Conservation (phyloP, 2,797 vertebrate genomes). For the Dendrocincla tyrannina region DNA sequence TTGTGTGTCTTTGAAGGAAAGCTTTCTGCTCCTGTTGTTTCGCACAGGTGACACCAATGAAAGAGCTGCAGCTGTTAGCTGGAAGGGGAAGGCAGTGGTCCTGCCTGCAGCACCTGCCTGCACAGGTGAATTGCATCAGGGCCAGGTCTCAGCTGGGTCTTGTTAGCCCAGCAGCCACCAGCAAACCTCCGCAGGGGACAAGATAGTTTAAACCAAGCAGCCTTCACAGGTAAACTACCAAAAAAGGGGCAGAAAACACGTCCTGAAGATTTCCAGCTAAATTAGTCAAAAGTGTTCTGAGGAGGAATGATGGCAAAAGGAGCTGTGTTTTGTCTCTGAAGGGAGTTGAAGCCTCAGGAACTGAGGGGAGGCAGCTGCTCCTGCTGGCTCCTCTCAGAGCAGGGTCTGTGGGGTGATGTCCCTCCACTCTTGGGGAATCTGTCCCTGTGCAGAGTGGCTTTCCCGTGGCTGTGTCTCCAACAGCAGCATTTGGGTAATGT, state of each 20-base stretch:
- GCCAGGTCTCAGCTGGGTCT: neutral
- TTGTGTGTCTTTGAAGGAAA: neutral
- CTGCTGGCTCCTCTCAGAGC: rapidly evolving
- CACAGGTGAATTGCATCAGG: neutral
- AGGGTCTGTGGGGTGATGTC: neutral
- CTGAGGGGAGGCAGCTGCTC: neutral
- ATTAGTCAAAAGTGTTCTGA: neutral
- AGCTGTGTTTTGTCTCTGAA: neutral
- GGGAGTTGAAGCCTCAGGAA: neutral
- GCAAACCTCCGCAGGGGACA: neutral
- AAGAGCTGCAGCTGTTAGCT: neutral
- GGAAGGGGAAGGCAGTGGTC: neutral
- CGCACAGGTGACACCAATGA: neutral
- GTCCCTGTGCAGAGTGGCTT: rapidly evolving
- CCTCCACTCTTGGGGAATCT: rapidly evolving
- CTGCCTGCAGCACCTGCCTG: neutral
- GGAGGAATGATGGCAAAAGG: neutral
- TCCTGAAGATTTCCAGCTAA: neutral
- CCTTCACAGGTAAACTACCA: neutral
- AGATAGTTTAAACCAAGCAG: neutral
- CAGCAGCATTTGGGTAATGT: neutral
- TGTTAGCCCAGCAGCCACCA: neutral
- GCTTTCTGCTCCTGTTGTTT: neutral
- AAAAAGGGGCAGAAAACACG: rapidly evolving
- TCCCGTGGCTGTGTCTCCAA: neutral